Evolutionary conservation across 2,888 invertebrate species (phyloP).

Genomic region (Tethea ocularis): DNA sequence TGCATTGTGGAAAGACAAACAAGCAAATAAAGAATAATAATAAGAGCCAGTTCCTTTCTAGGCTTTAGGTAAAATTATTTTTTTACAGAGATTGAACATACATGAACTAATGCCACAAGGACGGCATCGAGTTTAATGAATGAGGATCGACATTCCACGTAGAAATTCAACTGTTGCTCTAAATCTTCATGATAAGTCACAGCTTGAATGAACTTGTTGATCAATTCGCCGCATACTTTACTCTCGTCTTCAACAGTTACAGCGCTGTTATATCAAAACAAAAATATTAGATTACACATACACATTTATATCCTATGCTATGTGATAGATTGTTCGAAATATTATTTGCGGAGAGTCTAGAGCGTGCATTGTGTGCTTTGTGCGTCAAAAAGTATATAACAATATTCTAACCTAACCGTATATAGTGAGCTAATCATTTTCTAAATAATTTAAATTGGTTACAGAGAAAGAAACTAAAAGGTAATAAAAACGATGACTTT

Average conservation of each 20-base stretch:
- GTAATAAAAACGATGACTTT: no score
- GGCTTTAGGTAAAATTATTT: not conserved
- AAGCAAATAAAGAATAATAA: no score
- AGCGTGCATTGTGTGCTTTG: no score
- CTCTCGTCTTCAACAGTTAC: constrained; percentile 96
- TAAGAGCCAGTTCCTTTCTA: no score
- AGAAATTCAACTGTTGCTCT: constrained; percentile 96
- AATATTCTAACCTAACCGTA: no score
- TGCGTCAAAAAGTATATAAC: no score
- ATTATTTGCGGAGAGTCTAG: no score
- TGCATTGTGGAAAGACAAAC: no score
- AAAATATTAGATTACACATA: constrained; percentile 15
- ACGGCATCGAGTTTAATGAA: constrained; percentile 96
- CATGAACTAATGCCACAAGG: constrained; percentile 93
- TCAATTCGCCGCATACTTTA: constrained; percentile 92
- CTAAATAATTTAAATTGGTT: no score
- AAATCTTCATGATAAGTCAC: constrained; percentile 94
- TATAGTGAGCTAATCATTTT: no score
- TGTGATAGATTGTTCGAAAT: no score
- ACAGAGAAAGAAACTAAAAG: no score
- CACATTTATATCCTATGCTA: constrained; percentile 14
- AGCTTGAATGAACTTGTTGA: constrained; percentile 90
- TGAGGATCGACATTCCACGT: constrained; percentile 94
- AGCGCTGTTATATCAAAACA: constrained; percentile 85
- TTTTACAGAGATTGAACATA: constrained; percentile 56